These are phyloP conservation scores for Leucozona laternaria DNA, from an alignment of 2,888 invertebrate species.

Conservation along the genomic window DNA sequence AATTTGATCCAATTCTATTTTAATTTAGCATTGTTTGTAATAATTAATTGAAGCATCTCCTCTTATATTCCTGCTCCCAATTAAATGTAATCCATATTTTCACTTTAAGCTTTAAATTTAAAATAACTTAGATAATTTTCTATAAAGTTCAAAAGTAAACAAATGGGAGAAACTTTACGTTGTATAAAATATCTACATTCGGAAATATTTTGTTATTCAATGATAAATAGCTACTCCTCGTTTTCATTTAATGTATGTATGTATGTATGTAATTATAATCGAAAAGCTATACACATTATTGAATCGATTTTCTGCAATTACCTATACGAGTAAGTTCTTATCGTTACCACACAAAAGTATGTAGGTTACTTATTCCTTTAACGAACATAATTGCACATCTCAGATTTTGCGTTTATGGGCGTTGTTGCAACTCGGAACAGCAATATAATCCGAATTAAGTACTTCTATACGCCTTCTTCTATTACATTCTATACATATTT, in stretches of 20 bases:
- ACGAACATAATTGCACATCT: conserved; percentile 30
- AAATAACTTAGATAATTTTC: too few species aligned
- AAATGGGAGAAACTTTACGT: too few species aligned
- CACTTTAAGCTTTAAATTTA: too few species aligned
- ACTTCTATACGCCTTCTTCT: conserved; percentile 7
- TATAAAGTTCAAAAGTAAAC: too few species aligned
- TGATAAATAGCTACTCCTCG: too few species aligned
- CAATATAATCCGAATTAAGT: conserved; percentile 17
- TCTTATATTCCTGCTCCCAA: too few species aligned
- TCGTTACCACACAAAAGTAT: neutral
- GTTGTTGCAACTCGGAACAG: conserved; percentile 22
- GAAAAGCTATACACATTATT: neutral
- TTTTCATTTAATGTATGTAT: neutral
- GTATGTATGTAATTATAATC: neutral
- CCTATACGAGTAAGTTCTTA: neutral
- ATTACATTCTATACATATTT: neutral
- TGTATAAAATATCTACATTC: too few species aligned
- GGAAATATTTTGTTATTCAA: too few species aligned
- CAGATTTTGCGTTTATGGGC: conserved; percentile 34
- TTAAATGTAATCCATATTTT: too few species aligned
- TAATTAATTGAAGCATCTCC: too few species aligned
- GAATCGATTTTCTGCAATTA: conserved; percentile 16
- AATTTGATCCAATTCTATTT: too few species aligned
- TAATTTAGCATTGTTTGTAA: too few species aligned
- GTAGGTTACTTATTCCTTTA: neutral